Evolutionary conservation across 2,797 vertebrate species (phyloP).

Genomic region (Sebastes wilsoni): DNA sequence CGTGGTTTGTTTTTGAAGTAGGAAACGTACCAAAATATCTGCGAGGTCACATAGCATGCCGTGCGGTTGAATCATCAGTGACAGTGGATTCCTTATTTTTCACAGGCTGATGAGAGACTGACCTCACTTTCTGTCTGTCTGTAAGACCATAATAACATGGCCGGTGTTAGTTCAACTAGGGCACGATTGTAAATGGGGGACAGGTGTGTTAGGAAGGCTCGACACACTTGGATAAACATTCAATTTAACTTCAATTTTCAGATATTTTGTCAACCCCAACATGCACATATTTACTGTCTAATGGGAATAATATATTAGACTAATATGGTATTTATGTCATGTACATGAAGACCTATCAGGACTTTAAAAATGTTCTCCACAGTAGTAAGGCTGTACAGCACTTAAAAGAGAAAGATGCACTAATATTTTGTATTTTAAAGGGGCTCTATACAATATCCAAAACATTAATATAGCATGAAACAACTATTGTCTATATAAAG

Average conservation of each 20-base stretch:
- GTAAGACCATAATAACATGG: neutral
- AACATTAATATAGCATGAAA: too few species aligned
- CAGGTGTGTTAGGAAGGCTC: neutral
- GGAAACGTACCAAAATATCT: neutral
- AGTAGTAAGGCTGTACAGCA: neutral
- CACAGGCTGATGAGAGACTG: neutral
- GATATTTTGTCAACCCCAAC: neutral
- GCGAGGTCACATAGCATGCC: neutral
- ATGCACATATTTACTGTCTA: neutral
- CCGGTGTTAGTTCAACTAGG: neutral
- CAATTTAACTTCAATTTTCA: neutral
- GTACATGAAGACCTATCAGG: neutral
- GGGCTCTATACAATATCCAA: too few species aligned
- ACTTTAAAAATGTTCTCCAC: neutral
- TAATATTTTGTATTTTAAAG: too few species aligned
- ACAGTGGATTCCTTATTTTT: slow-evolving; percentile 8
- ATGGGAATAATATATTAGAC: neutral
- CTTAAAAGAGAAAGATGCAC: neutral
- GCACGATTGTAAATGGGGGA: neutral
- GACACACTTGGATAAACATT: neutral
- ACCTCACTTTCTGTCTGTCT: slow-evolving; percentile 3
- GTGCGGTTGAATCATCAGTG: slow-evolving; percentile 8
- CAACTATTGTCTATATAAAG: too few species aligned
- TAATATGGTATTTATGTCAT: neutral
- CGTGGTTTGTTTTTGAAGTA: neutral